Base-by-base conservation (phyloP, 2,797 vertebrate genomes). In the Parambassis ranga region DNA sequence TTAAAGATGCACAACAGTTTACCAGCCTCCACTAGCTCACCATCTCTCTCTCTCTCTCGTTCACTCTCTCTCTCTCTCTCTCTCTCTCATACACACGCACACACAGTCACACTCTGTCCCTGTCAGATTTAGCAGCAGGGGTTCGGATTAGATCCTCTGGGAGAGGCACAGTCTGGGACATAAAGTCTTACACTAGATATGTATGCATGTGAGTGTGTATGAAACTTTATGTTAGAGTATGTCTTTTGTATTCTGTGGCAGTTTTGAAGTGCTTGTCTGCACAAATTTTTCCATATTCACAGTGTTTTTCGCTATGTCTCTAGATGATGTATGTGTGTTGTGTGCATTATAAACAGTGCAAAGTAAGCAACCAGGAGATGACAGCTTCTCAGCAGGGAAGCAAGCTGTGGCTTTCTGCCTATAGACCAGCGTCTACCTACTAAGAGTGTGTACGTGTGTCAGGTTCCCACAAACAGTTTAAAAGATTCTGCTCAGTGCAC, bases 61-160 rank as follows among this genome's bases (percentile, higher is more conserved):
- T 48, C 9, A 14, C 19, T 55, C 9, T 9, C 18, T 56, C 26
- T 30, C 26, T 10, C 24, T 50, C 48, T 52, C 39, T 33, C 33
- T 10, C 13, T 30, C 15, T 48, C n/a, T n/a, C n/a, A n/a, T n/a
- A n/a, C 9, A 14, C 19, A 55, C 9, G 36, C 20, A 26, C 35
- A 28, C 22, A 43, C 58, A 50, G 47, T 56, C 71, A 66, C 50
- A 24, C 72, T 48, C 48, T 79, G 75, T 75, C 59, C 62, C 67
- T 75, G 67, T 82, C 84, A 82, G 83, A 86, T 88, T 85, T 81
- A 86, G 61, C 79, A 77, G 75, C 71, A 77, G 67, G 78, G 75
- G 49, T 73, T 76, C 0, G 10, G 84, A 84, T 87, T 82, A 82
- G 37, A 67, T 67, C 36, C 44, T 47, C 23, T 30, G 62, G 44